Base-by-base conservation (phyloP, 2,888 invertebrate species). In the Acanthoscelides obtectus region DNA sequence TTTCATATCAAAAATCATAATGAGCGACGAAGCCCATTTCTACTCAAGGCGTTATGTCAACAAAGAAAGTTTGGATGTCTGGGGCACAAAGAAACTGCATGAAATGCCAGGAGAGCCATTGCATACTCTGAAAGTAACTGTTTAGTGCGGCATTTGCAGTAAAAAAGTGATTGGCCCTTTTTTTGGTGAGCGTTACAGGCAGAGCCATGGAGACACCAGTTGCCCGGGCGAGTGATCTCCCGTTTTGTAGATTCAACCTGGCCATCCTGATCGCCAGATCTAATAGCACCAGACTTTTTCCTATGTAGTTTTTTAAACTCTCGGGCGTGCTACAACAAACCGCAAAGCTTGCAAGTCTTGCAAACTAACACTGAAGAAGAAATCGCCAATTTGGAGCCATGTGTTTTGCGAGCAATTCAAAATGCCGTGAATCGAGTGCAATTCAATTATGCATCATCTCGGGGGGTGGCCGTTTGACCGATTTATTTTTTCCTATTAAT, bases 1-100 rank as follows among this genome's bases (percentile, higher is more conserved):
- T 22, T 67, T 67, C 21, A 19, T 12, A 67, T 20, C 67, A 2
- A 67, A 20, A 67, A 67, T 67, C 67, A 67, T 67, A 67, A 67
- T 67, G 22, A 67, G 20, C 22, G 6, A 3, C 21, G 21, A 67
- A 67, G 21, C 67, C 22, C 67, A 67, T 67, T 67, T 67, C 67
- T 19, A 67, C 67, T 20, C 20, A 67, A 22, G 67, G 4, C 6
- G 67, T 67, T 67, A 67, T 67, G 67, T 20, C 2, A 22, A 67
- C 22, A 67, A 67, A 67, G 5, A 21, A 3, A 65, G 3, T 65
- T 67, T 67, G 63, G 12, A 63, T 63, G 63, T 63, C 19, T 63
- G 63, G 63, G 19, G 63, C 63, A 63, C 63, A 19, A 19, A 63
- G 8, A 63, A 63, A 12, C 63, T 63, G 8, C 63, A 63, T 63